Percentiles rank a stretch among this genome's conserved stretches.
Conservation (phyloP, 1,140 invertebrate genomes). For the Neodiprion lecontei region DNA sequence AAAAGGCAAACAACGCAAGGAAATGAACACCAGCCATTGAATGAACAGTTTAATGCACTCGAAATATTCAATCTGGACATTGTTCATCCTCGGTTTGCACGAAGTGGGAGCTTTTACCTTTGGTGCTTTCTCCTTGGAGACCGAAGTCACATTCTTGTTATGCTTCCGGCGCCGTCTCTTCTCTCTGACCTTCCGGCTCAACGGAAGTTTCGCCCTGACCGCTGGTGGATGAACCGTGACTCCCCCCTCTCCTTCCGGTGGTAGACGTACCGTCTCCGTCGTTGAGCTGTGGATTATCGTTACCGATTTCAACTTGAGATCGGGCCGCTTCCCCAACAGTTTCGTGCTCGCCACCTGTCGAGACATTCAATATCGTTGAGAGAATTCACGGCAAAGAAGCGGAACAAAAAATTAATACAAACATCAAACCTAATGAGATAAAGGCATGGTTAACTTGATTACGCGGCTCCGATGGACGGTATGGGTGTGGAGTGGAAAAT, state of each 20-base stretch:
- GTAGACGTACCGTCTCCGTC: conserved; percentile 81
- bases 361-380: conserved; percentile 8
- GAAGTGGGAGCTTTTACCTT: neutral
- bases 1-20: no score
- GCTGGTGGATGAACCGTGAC: conserved; percentile 65
- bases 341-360: conserved; percentile 78
- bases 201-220: conserved; percentile 65
- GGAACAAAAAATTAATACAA: no score
- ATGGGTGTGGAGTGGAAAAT: no score
- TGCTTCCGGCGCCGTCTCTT: conserved; percentile 56
- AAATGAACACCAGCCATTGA: no score
- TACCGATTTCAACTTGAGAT: conserved; percentile 80
- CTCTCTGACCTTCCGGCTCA: conserved; percentile 67
- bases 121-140: neutral
- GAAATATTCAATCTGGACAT: no score
- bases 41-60: no score
- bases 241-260: conserved; percentile 75
- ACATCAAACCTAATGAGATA: no score
- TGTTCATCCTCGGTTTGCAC: no score
- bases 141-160: conserved; percentile 32
- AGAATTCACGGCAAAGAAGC: no score
- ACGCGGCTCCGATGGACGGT: no score
- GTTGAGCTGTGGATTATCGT: conserved; percentile 87
- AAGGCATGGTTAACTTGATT: no score
- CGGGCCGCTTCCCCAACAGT: conserved; percentile 76